Conservation (phyloP, 2,797 vertebrate species). For the Pyrocephalus nanus region DNA sequence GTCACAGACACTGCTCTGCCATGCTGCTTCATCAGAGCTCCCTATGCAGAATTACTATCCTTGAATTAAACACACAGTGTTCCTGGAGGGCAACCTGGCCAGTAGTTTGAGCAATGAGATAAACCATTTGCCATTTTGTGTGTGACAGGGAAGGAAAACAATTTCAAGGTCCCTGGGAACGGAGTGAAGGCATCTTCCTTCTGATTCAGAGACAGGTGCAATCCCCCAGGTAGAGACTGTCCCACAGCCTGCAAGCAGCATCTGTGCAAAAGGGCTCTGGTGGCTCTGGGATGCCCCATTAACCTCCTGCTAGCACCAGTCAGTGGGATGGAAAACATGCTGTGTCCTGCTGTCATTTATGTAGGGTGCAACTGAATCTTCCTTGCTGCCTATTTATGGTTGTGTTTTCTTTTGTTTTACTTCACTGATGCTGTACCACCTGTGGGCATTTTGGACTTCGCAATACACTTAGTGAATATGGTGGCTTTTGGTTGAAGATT, state of each 20-base stretch:
- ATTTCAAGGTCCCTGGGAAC: neutral
- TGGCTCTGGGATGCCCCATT: neutral
- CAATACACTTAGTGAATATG: neutral
- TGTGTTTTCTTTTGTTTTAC: neutral
- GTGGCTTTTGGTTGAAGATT: neutral
- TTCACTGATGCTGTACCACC: neutral
- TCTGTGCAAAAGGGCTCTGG: neutral
- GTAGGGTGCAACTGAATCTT: neutral
- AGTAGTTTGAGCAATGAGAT: neutral
- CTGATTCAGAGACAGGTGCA: too few relatives aligned
- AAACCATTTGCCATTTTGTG: neutral
- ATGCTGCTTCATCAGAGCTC: neutral
- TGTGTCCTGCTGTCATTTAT: rapidly evolving
- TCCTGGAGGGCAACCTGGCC: neutral
- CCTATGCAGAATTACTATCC: rapidly evolving
- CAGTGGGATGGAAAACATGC: rapidly evolving
- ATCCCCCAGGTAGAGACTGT: neutral
- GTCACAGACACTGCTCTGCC: neutral
- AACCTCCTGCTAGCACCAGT: neutral
- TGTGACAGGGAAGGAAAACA: neutral
- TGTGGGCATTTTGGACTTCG: neutral
- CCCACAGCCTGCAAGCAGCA: neutral
- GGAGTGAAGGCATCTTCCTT: neutral
- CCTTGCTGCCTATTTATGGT: neutral
- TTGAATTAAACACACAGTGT: rapidly evolving